Base-by-base conservation (phyloP, 92 coral and sea anemone genomes). In the Ricordea florida region DNA sequence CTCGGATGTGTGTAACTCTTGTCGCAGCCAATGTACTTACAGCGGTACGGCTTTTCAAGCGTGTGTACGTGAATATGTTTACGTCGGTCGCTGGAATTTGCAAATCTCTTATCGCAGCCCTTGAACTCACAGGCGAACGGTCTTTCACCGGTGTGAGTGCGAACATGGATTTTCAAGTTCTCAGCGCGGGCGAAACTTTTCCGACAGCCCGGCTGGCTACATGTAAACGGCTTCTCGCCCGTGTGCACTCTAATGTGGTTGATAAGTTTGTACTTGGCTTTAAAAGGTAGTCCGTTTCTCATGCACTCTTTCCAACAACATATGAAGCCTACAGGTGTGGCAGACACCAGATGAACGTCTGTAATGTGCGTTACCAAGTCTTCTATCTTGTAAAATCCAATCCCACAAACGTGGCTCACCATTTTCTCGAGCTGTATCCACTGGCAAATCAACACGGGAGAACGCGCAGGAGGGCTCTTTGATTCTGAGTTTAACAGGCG, bases 121-220 rank as follows among this genome's bases (percentile, higher is more conserved):
- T 81, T 85, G 56, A 85, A 92, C 65, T 92, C 99, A 42, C 99
- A 96, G 17, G 93, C 97, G 55, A 96, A 96, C 4, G 99, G 99
- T 27, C 97, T 53, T 23, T 96, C 99, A 4, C 99, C 99, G 0
- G 99, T 92, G 50, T 96, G 99, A 0, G 96, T 89, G 24, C 99
- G 74, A 26, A 96, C 90, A 35, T 96, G 99, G 3, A 96, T 96
- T 84, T 96, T 96, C 51, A 96, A 81, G 59, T 96, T 96, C 66
- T 96, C 99, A 1, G 99, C 93, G 31, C 99, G 87, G 37, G 99
- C 99, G 53, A 96, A 96, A 53, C 97, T 93, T 50, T 96, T 96
- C 48, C 90, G 87, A 37, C 97, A 92, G 23, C 91, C 93, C 3
- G 84, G 85, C 38, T 92, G 90, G 1, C 92, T 84, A 44, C 99